Evolutionary conservation across 2,113 vertebrate genomes (phyloP), one percentile per base, ranked within the genome.

Genomic region (Formicarius rufipectus): DNA sequence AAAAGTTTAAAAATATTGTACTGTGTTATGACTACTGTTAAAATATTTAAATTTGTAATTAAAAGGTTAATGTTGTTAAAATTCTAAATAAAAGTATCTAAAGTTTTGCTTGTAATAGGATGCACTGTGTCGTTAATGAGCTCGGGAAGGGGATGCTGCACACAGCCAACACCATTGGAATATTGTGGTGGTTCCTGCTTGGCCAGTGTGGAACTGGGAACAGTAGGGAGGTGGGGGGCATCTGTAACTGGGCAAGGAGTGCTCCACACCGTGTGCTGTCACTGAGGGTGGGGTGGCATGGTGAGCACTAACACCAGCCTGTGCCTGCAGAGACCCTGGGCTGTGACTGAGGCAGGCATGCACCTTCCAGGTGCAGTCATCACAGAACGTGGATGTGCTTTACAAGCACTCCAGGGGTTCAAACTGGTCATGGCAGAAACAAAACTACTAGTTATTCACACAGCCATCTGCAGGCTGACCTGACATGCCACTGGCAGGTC

Each of bases 61-160:
- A 94, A 96, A 97, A 96, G 95, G 96, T 97, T 95, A 95, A 95
- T 95, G 95, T 95, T 97, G 97, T 97, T 95, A 96, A 97, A 97
- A 96, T 96, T 92, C 97, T 97, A 97, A 97, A 97, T 97, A 97
- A 97, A 97, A 96, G 91, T 91, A 96, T 97, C 95, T 97, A 96
- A 95, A 96, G 92, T 96, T 97, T 90, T 95, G 96, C 94, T 97
- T 97, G 97, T 96, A 97, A 95, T 97, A 97, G 96, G 96, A 94
- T 94, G 97, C 93, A 72, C 93, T 90, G 96, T 95, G 96, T 97
- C 94, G 59, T 97, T 97, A 90, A 93, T 97, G 94, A 96, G 87
- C 89, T 31, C 93, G 94, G 97, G 87, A 95, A 90, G 84, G 96
- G 95, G 96, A 62, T 8, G 68, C 20, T 64, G 74, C 91, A 83